Base-by-base conservation (phyloP, 2,797 vertebrate genomes). In the Hipposideros larvatus region DNA sequence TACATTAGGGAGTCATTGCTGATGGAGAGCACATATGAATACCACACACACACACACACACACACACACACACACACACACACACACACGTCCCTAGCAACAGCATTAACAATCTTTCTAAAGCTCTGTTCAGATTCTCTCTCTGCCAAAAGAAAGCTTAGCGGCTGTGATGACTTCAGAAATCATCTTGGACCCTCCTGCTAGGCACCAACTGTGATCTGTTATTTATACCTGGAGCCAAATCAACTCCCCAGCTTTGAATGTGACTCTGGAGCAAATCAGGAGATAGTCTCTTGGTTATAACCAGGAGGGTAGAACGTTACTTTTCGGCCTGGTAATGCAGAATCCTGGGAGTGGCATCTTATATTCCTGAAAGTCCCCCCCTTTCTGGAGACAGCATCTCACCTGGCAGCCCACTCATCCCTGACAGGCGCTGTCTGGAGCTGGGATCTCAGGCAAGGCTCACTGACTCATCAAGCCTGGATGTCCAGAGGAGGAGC, bases 111-210 rank as follows among this genome's bases (percentile, higher is more conserved):
- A 95, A 66, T 87, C 87, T 93, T 96, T 93, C 73, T 75, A 86
- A 96, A 78, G 84, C 79, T 91, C 96, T 95, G 89, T 97, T 94
- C 96, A 93, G 61, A 74, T 85, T 94, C 43, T 95, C 74, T 96
- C 57, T 57, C 86, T 97, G 91, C 21, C 87, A 95, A 18, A 65
- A 53, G 34, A 94, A 90, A 82, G 79, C 79, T 93, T 59, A 68
- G 79, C 55, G 89, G 84, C 65, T 92, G 15, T 71, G 70, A 87
- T 93, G 73, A 71, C 73, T 97, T 96, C 87, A 86, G 85, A 92
- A 87, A 87, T 79, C 87, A 96, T 92, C 96, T 59, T 80, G 31
- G 70, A 80, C 59, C 66, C 74, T 91, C 83, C 22, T 84, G n/a
- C 41, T 48, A 89, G 86, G 83, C 22, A 91, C 71, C 5, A 31